Evolutionary conservation across 2,113 vertebrate genomes (phyloP).

Genomic region (Pholis gunnellus): DNA sequence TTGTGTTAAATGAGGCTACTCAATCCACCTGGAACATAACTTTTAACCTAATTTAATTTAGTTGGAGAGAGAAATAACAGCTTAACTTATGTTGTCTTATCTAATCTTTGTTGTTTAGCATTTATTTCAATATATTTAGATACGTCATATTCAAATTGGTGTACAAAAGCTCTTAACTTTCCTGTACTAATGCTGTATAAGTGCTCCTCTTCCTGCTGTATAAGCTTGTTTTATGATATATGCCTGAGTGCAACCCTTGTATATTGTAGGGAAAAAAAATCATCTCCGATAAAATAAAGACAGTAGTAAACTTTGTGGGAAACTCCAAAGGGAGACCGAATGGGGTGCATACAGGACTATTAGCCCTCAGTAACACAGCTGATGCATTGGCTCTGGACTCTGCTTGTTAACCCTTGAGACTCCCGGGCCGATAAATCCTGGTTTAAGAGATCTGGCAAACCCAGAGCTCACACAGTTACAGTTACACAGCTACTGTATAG

Average conservation of each 20-base stretch:
- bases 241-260: constrained; percentile 38
- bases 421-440: constrained; percentile 62
- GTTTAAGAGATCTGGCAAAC: constrained; percentile 58
- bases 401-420: constrained; percentile 72
- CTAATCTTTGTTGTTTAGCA: neutral
- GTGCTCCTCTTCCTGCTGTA: constrained; percentile 33
- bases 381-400: constrained; percentile 70
- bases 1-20: neutral
- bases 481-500: constrained; percentile 12
- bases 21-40: no score
- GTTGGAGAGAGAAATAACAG: neutral
- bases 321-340: constrained; percentile 59
- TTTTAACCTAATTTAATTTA: neutral
- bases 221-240: constrained; percentile 47
- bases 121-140: constrained; percentile 12
- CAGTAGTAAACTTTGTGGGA: constrained; percentile 51
- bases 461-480: constrained; percentile 46
- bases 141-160: neutral
- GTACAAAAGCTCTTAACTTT: constrained; percentile 26
- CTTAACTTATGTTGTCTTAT: neutral
- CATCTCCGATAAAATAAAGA: constrained; percentile 56
- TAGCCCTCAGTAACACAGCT: constrained; percentile 67
- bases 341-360: constrained; percentile 66
- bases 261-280: neutral
- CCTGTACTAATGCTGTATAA: constrained; percentile 15